Conservation (phyloP, 1,140 invertebrate genomes). For the Drosophila setifemur region DNA sequence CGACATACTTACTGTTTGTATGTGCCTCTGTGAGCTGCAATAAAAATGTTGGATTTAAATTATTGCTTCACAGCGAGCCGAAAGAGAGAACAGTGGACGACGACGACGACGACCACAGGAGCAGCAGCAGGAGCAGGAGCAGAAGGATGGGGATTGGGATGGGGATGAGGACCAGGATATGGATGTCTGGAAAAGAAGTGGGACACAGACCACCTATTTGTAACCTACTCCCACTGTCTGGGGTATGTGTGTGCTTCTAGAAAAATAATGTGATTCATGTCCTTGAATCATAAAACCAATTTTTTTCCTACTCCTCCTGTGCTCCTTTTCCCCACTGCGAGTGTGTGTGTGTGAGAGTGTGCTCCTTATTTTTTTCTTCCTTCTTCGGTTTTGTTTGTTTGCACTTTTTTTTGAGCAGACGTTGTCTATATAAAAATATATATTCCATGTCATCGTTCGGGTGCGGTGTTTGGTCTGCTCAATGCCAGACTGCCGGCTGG, state of each 20-base stretch:
- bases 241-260: constrained; percentile 62
- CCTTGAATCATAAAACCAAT: constrained; percentile 80
- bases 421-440: constrained; percentile 80
- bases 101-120: no score
- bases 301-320: constrained; percentile 67
- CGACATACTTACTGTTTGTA: constrained; percentile 41
- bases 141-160: no score
- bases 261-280: constrained; percentile 81
- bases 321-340: constrained; percentile 26
- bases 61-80: constrained; percentile 72
- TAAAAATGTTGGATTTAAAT: constrained; percentile 80
- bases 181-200: constrained; percentile 28
- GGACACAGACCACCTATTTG: constrained; percentile 37
- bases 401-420: constrained; percentile 76
- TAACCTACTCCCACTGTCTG: constrained; percentile 66
- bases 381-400: constrained; percentile 66
- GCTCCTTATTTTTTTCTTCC: constrained; percentile 59
- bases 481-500: constrained; percentile 57
- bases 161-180: constrained; percentile 20
- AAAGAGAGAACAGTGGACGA: constrained; percentile 54
- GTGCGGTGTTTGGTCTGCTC: constrained; percentile 60
- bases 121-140: no score
- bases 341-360: constrained; percentile 49
- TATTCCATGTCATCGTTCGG: constrained; percentile 65
- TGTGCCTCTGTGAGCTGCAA: constrained; percentile 66